Evolutionary conservation across 2,113 vertebrate genomes (phyloP).

Genomic region (Microcebus griseorufus): DNA sequence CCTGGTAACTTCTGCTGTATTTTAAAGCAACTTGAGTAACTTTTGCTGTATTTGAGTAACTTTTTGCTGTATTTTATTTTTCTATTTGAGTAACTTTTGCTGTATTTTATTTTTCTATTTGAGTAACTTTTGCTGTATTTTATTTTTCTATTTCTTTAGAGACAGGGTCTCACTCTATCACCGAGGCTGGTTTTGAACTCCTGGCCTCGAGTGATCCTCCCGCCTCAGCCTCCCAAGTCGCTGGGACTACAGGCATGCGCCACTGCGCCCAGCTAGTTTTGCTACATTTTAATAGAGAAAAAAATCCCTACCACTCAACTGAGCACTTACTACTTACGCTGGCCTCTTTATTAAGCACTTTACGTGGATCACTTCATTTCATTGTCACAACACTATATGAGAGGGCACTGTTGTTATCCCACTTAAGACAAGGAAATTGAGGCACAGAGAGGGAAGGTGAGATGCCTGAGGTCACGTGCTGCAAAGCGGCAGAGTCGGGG

Average conservation of each 20-base stretch:
- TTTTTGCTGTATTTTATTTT: background rate
- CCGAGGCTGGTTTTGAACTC: background rate
- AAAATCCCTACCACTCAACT: background rate
- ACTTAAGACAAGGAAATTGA: background rate
- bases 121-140: background rate
- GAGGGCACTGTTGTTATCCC: background rate
- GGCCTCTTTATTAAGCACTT: background rate
- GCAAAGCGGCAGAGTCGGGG: background rate
- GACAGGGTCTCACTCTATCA: background rate
- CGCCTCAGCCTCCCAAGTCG: background rate
- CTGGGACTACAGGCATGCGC: background rate
- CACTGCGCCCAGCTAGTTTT: background rate
- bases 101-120: no score
- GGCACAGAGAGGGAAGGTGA: background rate
- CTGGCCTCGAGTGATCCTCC: background rate
- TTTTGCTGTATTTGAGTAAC: no score
- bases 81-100: no score
- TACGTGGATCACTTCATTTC: no score
- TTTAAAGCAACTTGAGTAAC: background rate
- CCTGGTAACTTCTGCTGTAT: background rate
- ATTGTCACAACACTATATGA: background rate
- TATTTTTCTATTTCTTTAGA: background rate
- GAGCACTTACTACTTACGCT: background rate
- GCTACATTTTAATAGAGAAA: background rate
- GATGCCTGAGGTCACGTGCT: background rate